A percentile compares a stretch with the other conserved stretches of the same genome.
These are phyloP conservation scores for Drosophila paranaensis DNA, from an alignment of 2,888 invertebrate genomes.

Conservation along the genomic window DNA sequence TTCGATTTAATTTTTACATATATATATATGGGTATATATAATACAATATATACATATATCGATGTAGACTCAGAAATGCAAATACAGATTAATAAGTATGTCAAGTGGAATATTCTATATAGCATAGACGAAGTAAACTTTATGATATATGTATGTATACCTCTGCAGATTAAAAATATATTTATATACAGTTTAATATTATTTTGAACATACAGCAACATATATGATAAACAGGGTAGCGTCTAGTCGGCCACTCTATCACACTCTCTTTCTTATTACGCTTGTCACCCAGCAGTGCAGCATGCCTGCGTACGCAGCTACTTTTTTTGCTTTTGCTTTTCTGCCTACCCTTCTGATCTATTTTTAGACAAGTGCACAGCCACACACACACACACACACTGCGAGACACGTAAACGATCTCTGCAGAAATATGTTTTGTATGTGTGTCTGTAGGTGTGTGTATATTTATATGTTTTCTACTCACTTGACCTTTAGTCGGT, in stretches of 20 bases:
- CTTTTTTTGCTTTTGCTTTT: constrained; percentile 11
- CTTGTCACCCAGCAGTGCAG: constrained; percentile 23
- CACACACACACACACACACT: constrained; percentile 1
- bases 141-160: not conserved
- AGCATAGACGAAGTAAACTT: too few species aligned
- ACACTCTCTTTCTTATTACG: constrained; percentile 13
- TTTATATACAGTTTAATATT: not conserved
- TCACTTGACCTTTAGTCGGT: constrained; percentile 18
- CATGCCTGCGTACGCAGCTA: constrained; percentile 23
- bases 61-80: not conserved
- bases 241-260: not conserved
- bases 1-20: too few species aligned
- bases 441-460: constrained; percentile 2
- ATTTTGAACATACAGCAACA: too few species aligned
- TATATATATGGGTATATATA: not conserved
- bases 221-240: not conserved
- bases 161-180: not conserved
- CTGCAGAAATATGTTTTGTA: constrained; percentile 1
- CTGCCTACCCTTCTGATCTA: constrained; percentile 37
- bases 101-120: too few species aligned
- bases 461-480: constrained; percentile 24
- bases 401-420: not conserved
- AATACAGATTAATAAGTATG: too few species aligned
- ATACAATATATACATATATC: not conserved
- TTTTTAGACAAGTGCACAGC: constrained; percentile 38